Conservation (phyloP, 2,888 invertebrate species). For the Criorhina ranunculi region DNA sequence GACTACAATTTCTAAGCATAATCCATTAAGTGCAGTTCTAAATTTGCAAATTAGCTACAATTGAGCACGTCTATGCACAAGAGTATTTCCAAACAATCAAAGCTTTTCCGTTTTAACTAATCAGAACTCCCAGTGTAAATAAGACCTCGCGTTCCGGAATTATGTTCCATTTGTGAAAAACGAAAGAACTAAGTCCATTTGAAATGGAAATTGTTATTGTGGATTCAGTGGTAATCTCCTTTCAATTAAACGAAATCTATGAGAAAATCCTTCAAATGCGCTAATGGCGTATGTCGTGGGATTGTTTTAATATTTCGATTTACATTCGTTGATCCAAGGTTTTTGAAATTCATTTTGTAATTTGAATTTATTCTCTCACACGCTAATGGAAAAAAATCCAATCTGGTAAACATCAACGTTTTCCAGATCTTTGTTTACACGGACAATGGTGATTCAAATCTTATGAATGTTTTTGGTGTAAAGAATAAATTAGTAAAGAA, state of each 20-base stretch:
- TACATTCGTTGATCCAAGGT: constrained; percentile 58
- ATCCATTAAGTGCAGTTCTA: not conserved
- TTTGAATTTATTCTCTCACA: constrained; percentile 52
- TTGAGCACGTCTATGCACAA: not conserved
- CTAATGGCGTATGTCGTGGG: constrained; percentile 43
- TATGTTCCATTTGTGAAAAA: not conserved
- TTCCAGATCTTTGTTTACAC: no score
- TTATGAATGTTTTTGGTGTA: no score
- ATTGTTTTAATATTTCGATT: constrained; percentile 56
- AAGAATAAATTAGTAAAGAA: no score
- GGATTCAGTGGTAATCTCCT: constrained; percentile 56
- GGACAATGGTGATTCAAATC: no score
- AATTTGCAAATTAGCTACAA: not conserved
- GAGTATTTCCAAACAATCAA: not conserved
- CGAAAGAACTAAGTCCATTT: constrained; percentile 25
- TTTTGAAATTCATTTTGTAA: constrained; percentile 53
- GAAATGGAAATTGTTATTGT: constrained; percentile 41
- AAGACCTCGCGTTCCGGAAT: not conserved
- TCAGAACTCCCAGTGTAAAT: constrained; percentile 9
- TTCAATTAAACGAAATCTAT: constrained; percentile 64
- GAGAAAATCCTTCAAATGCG: constrained; percentile 54
- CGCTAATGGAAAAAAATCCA: not conserved
- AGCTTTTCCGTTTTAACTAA: not conserved
- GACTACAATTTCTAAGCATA: not conserved
- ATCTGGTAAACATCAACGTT: not conserved